Conservation (phyloP, 2,113 vertebrate genomes). For the Capreolus pygargus region DNA sequence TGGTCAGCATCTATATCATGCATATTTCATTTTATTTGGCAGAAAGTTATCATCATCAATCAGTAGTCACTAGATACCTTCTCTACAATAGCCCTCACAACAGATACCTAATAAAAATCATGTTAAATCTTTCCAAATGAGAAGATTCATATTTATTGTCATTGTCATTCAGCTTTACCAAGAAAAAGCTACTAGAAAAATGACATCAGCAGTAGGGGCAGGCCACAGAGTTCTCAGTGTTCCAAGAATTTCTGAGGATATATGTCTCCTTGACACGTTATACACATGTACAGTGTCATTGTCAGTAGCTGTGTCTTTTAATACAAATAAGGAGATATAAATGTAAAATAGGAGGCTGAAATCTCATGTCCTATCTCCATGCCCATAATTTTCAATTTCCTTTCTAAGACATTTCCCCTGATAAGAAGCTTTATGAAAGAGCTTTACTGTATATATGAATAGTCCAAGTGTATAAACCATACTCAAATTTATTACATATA, state of each 20-base stretch:
- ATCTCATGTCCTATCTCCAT: slow-evolving; percentile 38
- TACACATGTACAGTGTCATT: slow-evolving; percentile 16
- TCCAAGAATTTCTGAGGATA: neutral
- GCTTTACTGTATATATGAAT: slow-evolving; percentile 63
- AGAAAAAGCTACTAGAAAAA: neutral
- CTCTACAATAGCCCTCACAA: neutral
- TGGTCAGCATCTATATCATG: neutral
- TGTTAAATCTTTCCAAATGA: neutral
- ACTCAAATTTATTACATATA: slow-evolving; percentile 65
- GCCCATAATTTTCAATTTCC: slow-evolving; percentile 69
- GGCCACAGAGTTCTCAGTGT: neutral
- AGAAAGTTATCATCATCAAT: neutral
- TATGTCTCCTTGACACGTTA: neutral
- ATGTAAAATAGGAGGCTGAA: slow-evolving; percentile 23
- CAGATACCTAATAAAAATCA: neutral
- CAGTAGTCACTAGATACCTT: neutral
- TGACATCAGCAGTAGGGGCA: neutral
- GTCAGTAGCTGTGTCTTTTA: slow-evolving; percentile 47
- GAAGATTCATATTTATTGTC: neutral
- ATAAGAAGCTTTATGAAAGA: slow-evolving; percentile 71
- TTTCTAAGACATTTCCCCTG: slow-evolving; percentile 60
- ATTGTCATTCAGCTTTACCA: neutral
- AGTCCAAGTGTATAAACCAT: slow-evolving; percentile 63
- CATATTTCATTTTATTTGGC: neutral
- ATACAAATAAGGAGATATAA: slow-evolving; percentile 46